Evolutionary conservation across 23 tunicate species (phyloP).

Genomic region (Diplosoma virens): DNA sequence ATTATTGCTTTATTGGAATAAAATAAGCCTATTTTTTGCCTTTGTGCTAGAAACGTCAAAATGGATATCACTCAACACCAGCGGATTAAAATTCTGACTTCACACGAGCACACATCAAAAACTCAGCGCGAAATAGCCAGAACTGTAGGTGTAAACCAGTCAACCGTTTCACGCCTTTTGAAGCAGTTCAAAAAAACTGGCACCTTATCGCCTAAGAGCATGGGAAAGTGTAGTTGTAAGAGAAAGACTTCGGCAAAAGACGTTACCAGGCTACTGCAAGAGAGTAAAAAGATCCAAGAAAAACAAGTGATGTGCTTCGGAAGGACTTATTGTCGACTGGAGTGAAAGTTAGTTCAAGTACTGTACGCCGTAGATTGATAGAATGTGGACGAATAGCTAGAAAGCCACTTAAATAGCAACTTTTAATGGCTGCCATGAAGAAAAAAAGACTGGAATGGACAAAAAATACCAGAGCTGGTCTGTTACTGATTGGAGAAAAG

Average conservation of each 20-base stretch:
- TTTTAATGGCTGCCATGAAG: background rate
- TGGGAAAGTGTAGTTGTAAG: background rate
- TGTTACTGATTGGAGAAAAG: background rate
- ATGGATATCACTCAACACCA: too few species aligned
- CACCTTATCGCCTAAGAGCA: background rate
- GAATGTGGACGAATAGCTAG: background rate
- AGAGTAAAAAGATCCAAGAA: background rate
- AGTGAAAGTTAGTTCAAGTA: background rate
- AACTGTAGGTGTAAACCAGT: background rate
- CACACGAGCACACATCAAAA: background rate
- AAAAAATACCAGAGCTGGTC: background rate
- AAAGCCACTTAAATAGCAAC: background rate
- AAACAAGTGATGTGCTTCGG: background rate
- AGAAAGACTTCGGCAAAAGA: background rate
- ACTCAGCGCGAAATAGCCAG: too few species aligned
- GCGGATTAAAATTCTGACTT: too few species aligned
- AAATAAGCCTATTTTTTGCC: background rate
- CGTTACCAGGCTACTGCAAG: background rate
- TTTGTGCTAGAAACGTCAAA: background rate
- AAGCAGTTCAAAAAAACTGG: background rate
- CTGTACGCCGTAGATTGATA: background rate
- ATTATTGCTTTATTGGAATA: background rate
- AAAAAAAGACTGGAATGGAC: background rate
- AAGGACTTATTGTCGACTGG: background rate
- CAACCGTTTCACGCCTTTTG: background rate